A percentile compares a stretch with the other conserved stretches of the same genome.
phyloP scores from a whole-genome alignment of 2,113 vertebrate genomes.

The Craseonycteris thonglongyai region DNA sequence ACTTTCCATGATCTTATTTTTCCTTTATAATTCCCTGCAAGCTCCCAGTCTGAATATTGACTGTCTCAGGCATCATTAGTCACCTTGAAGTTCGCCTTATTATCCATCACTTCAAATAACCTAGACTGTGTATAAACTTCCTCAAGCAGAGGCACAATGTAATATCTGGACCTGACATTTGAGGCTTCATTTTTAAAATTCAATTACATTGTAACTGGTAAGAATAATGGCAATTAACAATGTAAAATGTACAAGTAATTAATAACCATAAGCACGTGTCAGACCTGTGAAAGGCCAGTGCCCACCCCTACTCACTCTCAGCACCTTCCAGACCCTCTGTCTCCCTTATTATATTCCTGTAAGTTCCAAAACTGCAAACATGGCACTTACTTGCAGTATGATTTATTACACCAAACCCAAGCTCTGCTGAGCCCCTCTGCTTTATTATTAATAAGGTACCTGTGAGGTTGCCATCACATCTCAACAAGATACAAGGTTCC shows the following conservation, averaged over 20 bases:
- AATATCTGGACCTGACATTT: constrained; percentile 5
- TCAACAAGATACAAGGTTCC: constrained; percentile 31
- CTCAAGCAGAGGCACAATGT: not conserved
- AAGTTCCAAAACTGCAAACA: constrained; percentile 41
- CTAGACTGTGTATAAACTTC: not conserved
- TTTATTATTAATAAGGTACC: constrained; percentile 63
- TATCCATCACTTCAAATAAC: constrained; percentile 26
- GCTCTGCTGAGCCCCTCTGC: constrained; percentile 16
- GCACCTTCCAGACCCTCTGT: not conserved
- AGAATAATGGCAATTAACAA: constrained; percentile 52
- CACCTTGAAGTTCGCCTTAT: not conserved
- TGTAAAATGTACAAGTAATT: constrained; percentile 48
- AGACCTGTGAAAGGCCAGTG: not conserved
- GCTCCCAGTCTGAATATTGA: not conserved
- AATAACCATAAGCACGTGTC: constrained; percentile 21
- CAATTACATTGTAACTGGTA: constrained; percentile 40
- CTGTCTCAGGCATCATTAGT: not conserved
- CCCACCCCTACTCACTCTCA: not conserved
- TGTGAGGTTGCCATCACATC: constrained; percentile 54
- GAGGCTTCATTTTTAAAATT: constrained; percentile 19
- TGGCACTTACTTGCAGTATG: constrained; percentile 15
- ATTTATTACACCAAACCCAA: constrained; percentile 53
- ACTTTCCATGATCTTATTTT: not conserved
- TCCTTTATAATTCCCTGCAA: not conserved
- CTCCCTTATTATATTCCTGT: not conserved